Percentiles rank a stretch among this genome's conserved stretches.
Conservation (phyloP, 23 tunicate species). For the Oikopleura dioica region DNA sequence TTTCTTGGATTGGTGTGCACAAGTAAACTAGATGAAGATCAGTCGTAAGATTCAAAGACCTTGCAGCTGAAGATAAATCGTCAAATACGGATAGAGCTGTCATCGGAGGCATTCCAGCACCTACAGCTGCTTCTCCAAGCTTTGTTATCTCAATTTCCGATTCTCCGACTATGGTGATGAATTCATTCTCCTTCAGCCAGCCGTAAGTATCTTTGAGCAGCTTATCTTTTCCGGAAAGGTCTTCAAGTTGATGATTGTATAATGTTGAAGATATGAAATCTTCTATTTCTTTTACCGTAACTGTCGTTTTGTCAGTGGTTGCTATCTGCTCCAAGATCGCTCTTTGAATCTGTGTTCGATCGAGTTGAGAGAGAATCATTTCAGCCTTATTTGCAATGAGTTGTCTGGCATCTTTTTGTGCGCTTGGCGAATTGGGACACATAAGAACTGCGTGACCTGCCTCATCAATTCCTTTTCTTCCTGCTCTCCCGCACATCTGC, state of each 20-base stretch:
- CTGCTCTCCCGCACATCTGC: conserved; percentile 96
- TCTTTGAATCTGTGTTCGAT: neutral
- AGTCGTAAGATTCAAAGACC: conserved; percentile 47
- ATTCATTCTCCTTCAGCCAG: conserved; percentile 63
- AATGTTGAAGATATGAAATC: neutral
- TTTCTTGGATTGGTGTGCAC: conserved; percentile 8
- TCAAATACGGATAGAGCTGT: conserved; percentile 51
- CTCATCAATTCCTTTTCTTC: conserved; percentile 73
- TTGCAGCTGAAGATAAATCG: conserved; percentile 54
- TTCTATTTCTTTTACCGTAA: neutral
- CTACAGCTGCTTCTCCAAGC: conserved; percentile 70
- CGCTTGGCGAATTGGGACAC: too few relatives aligned
- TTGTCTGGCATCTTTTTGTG: too few relatives aligned
- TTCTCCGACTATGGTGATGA: conserved; percentile 19
- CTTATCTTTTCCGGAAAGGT: neutral
- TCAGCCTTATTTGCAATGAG: neutral
- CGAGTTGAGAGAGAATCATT: neutral
- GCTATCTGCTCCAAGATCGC: neutral
- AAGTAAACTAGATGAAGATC: conserved; percentile 85
- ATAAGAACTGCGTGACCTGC: conserved; percentile 22
- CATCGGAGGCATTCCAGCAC: conserved; percentile 47
- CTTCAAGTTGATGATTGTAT: neutral
- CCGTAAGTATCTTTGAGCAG: neutral
- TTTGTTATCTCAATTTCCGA: conserved; percentile 18
- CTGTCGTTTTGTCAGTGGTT: neutral